Evolutionary conservation across 2,113 vertebrate species (phyloP), one percentile per base, ranked within the genome.

Genomic region (Sminthopsis crassicaudata): DNA sequence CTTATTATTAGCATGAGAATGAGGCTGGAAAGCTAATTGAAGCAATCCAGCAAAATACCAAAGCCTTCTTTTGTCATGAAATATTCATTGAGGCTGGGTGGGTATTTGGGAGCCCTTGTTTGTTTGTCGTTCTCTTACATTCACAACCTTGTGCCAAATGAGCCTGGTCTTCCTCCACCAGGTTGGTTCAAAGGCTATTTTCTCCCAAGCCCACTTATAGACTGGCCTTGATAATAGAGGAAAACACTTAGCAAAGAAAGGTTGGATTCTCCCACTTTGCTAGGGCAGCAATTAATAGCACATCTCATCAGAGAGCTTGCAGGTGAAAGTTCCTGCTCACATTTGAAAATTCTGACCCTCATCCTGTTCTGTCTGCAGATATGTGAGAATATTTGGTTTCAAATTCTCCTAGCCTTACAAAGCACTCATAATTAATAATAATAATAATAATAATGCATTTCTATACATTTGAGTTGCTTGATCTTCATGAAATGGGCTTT

Each of bases 41-140:
- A 98, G 98, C 97, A 97, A 99, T 98, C 98, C 97, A 98, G 98
- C 98, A 98, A 98, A 98, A 98, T 98, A 98, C 97, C 98, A 98
- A 97, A 92, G 90, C 94, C 97, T 98, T 96, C 97, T 97, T 95
- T 88, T 96, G 97, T 9, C 93, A 97, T 98, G 98, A 98, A 98
- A 98, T 98, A 98, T 98, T 98, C 91, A 98, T 98, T 92, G 91
- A 96, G 91, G 94, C 94, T 90, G 0, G 96, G 92, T 96, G 91
- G 91, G 89, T 93, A 50, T 97, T 93, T 22, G 95, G 52, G 95
- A 96, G 96, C 30, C 8, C 95, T 96, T 97, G 96, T 93, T 92
- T 96, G 92, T 95, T 92, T 89, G 92, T 91, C 89, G 90, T 92
- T 98, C 95, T 96, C 51, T 95, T 95, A 96, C 95, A 96, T 94